A percentile compares a stretch with the other conserved stretches of the same genome.
phyloP scores from a whole-genome alignment of 2,888 invertebrate genomes.

The Dasypolia templi region DNA sequence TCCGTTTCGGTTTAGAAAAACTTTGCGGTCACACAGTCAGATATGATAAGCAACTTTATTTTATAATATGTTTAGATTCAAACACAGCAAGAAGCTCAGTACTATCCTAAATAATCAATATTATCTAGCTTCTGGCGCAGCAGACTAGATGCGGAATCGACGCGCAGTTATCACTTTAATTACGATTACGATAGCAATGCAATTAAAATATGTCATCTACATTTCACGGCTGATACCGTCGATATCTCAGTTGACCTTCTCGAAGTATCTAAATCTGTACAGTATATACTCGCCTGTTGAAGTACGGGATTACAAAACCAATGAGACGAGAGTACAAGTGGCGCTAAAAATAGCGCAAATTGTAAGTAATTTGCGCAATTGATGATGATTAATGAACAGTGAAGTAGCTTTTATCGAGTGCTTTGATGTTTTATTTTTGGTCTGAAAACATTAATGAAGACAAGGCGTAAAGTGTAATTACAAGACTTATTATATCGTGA shows the following conservation, averaged over 20 bases:
- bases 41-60: not conserved
- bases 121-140: not conserved
- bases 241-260: slow-evolving; percentile 9
- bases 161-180: not conserved
- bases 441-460: not conserved
- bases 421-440: slow-evolving; percentile 21
- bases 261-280: not conserved
- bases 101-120: not conserved
- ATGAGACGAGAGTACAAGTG: slow-evolving; percentile 29
- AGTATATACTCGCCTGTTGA: not conserved
- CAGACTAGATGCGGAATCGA: not conserved
- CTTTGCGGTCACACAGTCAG: not conserved
- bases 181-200: slow-evolving; percentile 2
- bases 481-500: not conserved
- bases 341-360: slow-evolving; percentile 41
- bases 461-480: not conserved
- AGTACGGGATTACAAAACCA: slow-evolving; percentile 29
- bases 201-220: slow-evolving; percentile 25
- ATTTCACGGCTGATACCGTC: slow-evolving; percentile 4
- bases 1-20: not conserved
- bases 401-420: slow-evolving; percentile 30
- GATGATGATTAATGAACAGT: slow-evolving; percentile 52
- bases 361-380: slow-evolving; percentile 31
- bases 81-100: not conserved
- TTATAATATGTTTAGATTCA: not conserved